phyloP scores from a whole-genome alignment of 2,888 invertebrate genomes.

The Baccha elongata region DNA sequence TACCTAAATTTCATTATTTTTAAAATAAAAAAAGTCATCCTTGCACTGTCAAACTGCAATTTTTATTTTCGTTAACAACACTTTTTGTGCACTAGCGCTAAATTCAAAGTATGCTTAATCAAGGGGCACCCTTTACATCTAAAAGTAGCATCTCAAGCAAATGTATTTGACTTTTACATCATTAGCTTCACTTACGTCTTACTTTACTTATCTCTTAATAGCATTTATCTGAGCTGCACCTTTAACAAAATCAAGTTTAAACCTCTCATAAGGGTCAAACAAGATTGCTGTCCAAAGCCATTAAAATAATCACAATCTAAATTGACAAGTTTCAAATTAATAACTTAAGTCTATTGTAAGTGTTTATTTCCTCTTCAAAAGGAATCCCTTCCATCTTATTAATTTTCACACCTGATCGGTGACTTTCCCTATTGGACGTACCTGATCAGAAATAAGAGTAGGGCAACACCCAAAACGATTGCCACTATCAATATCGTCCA shows the following conservation, averaged over 20 bases:
- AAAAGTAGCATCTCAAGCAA: too few relatives aligned
- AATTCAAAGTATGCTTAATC: too few relatives aligned
- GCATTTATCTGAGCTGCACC: neutral
- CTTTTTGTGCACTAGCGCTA: too few relatives aligned
- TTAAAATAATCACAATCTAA: neutral
- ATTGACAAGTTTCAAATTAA: neutral
- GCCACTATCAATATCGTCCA: slow-evolving; percentile 61
- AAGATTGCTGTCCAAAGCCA: neutral
- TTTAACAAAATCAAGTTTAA: neutral
- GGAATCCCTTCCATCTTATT: neutral
- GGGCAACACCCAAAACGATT: slow-evolving; percentile 62
- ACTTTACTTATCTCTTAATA: too few relatives aligned
- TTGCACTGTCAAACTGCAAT: too few relatives aligned
- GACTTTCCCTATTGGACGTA: slow-evolving; percentile 63
- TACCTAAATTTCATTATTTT: too few relatives aligned
- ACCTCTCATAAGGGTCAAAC: neutral
- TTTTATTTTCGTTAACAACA: too few relatives aligned
- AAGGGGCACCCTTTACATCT: too few relatives aligned
- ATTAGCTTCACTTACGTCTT: too few relatives aligned
- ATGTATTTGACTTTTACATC: too few relatives aligned
- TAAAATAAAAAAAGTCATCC: too few relatives aligned
- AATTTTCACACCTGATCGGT: slow-evolving; percentile 22
- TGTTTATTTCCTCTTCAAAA: too few relatives aligned
- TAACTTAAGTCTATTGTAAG: neutral
- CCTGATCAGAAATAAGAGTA: slow-evolving; percentile 64